Conservation (phyloP, 1,140 invertebrate species). For the Drosophila elegans region DNA sequence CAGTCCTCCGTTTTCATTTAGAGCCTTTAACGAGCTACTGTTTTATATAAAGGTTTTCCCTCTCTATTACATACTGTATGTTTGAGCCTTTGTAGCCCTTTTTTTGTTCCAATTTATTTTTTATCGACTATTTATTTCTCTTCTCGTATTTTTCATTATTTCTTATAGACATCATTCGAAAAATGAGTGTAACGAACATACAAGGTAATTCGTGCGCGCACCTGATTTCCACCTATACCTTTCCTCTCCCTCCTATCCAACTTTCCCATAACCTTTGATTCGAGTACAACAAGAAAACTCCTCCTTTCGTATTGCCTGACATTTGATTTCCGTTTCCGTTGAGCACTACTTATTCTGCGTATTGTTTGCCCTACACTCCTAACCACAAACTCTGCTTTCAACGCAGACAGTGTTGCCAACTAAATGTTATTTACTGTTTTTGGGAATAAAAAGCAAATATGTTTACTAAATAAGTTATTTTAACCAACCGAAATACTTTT, state of each 20-base stretch:
- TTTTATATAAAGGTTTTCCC: not conserved
- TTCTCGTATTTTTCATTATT: slow-evolving; percentile 75
- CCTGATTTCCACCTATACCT: slow-evolving; percentile 17
- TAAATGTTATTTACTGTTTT: not conserved
- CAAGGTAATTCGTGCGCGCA: slow-evolving; percentile 71
- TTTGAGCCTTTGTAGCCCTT: slow-evolving; percentile 29
- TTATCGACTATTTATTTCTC: slow-evolving; percentile 53
- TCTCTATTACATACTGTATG: not conserved
- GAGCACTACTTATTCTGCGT: slow-evolving; percentile 17
- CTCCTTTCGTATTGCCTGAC: slow-evolving; percentile 4
- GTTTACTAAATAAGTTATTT: not conserved
- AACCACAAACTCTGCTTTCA: slow-evolving; percentile 11
- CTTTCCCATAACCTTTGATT: not conserved
- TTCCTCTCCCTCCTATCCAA: slow-evolving; percentile 4
- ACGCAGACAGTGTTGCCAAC: slow-evolving; percentile 20
- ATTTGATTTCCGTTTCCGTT: slow-evolving; percentile 25
- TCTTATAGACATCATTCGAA: slow-evolving; percentile 85
- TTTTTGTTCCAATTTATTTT: slow-evolving; percentile 29
- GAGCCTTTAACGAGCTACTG: slow-evolving; percentile 16
- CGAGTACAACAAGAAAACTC: slow-evolving; percentile 1
- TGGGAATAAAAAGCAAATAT: not conserved
- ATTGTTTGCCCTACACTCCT: slow-evolving; percentile 1
- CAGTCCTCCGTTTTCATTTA: slow-evolving; percentile 19
- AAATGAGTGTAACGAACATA: slow-evolving; percentile 80
- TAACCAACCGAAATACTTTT: not conserved